Percentiles rank a stretch among this genome's conserved stretches.
These are phyloP conservation scores for Acanthopleura granulata DNA, from an alignment of 2,888 invertebrate species.

Conservation along the genomic window DNA sequence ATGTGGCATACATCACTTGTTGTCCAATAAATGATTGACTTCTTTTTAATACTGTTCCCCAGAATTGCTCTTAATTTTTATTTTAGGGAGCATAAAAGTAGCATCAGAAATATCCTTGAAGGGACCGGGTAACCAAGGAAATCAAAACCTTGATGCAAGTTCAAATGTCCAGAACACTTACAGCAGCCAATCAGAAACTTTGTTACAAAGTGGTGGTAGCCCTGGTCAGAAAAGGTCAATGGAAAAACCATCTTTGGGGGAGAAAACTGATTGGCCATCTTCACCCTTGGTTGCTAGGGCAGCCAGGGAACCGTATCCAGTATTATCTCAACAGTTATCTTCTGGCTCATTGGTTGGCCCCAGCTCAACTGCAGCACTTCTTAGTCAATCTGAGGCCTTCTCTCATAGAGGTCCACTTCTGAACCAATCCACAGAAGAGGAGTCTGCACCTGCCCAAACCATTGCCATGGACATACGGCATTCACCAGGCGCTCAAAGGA, in stretches of 20 bases:
- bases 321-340: slow-evolving; percentile 7
- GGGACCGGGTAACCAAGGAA: neutral
- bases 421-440: neutral
- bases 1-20: too few relatives aligned
- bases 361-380: neutral
- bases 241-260: too few relatives aligned
- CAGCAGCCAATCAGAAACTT: too few relatives aligned
- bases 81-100: neutral
- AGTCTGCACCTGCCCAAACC: neutral
- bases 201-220: too few relatives aligned
- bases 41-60: too few relatives aligned
- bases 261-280: neutral
- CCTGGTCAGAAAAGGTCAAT: too few relatives aligned
- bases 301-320: neutral
- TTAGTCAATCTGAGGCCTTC: slow-evolving; percentile 10
- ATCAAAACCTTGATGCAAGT: too few relatives aligned
- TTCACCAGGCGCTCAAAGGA: neutral
- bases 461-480: neutral
- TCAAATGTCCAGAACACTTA: too few relatives aligned
- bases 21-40: too few relatives aligned
- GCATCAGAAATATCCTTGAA: neutral
- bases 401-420: neutral
- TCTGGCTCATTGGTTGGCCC: slow-evolving; percentile 1
- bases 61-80: neutral
- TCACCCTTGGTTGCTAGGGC: neutral